Evolutionary conservation across 2,797 vertebrate species (phyloP).

Genomic region (Cirrhinus molitorella): DNA sequence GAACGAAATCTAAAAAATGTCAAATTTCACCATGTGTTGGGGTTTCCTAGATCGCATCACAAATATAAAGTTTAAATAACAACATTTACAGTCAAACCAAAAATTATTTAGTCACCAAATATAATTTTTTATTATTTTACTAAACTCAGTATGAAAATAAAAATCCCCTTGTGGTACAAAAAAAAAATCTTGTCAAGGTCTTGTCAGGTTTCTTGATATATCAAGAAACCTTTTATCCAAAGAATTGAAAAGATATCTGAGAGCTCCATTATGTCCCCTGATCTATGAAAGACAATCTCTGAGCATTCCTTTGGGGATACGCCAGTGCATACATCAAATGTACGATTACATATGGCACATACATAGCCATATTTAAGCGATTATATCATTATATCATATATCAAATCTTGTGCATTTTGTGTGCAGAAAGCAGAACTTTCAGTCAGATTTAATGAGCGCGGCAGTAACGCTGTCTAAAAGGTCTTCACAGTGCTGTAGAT

Average conservation of each 20-base stretch:
- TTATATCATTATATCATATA: neutral
- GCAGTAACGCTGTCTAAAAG: conserved; percentile 34
- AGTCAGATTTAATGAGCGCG: neutral
- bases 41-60: too few relatives aligned
- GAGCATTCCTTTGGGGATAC: neutral
- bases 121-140: too few relatives aligned
- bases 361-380: neutral
- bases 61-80: too few relatives aligned
- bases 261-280: neutral
- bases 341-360: neutral
- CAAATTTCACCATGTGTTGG: too few relatives aligned
- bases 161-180: neutral
- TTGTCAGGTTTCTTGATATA: neutral
- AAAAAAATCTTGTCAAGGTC: neutral
- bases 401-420: neutral
- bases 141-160: neutral
- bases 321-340: neutral
- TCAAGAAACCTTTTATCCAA: neutral
- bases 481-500: conserved; percentile 29
- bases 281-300: neutral
- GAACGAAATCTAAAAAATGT: too few relatives aligned
- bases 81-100: too few relatives aligned
- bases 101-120: too few relatives aligned
- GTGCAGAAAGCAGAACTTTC: neutral
- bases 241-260: neutral